Percentiles rank a stretch among this genome's conserved stretches.
Conservation (phyloP, 2,888 invertebrate genomes). For the Orthosia cruda region DNA sequence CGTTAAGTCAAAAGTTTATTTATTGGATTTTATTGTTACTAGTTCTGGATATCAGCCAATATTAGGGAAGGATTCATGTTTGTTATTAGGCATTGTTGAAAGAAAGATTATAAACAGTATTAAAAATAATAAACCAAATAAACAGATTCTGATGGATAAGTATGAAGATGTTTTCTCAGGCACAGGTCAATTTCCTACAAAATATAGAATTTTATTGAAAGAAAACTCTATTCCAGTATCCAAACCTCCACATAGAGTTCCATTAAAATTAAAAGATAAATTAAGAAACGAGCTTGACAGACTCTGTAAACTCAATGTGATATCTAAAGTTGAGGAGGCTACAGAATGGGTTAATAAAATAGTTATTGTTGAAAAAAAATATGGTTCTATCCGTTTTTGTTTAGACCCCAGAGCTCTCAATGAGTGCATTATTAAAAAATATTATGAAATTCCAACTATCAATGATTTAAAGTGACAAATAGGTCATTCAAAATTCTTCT, state of each 20-base stretch:
- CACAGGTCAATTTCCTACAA: constrained; percentile 2
- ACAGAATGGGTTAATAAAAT: constrained; percentile 2
- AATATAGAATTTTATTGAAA: background rate
- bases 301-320: background rate
- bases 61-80: constrained; percentile 6
- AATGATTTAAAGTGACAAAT: background rate
- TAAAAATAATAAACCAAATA: too few relatives aligned
- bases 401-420: background rate
- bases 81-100: background rate
- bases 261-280: background rate
- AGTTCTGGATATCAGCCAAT: constrained; percentile 1
- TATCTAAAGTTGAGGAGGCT: background rate
- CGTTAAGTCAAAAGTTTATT: constrained; percentile 10
- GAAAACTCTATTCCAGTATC: background rate
- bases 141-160: background rate
- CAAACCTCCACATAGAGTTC: background rate
- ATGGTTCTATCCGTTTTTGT: constrained; percentile 2
- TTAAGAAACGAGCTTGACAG: background rate
- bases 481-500: background rate
- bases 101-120: background rate
- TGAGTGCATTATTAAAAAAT: background rate
- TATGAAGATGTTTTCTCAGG: background rate
- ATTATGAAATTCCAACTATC: background rate
- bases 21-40: constrained; percentile 7
- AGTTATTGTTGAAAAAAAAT: background rate